Conservation (phyloP, 2,888 invertebrate genomes). For the Eristalis intricaria region DNA sequence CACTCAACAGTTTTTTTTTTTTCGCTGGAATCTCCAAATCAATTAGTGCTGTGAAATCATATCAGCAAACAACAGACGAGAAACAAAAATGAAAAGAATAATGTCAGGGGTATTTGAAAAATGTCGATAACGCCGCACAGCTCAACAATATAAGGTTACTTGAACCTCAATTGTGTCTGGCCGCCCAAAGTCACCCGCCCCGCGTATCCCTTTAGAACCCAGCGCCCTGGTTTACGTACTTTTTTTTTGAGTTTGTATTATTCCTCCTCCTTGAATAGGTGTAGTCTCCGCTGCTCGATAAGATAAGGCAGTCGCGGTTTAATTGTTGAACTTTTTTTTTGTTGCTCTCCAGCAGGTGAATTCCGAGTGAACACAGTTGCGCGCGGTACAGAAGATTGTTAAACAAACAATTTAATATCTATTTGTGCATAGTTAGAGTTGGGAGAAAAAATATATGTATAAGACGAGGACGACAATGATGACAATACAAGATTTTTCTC, state of each 20-base stretch:
- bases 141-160: constrained; percentile 34
- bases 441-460: constrained; percentile 16
- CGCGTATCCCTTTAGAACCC: background rate
- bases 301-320: constrained; percentile 42
- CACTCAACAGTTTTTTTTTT: constrained; percentile 7
- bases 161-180: constrained; percentile 34
- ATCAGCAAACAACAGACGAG: constrained; percentile 42
- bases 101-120: constrained; percentile 52
- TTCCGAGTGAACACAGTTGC: constrained; percentile 22
- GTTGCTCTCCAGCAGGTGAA: constrained; percentile 39
- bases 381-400: constrained; percentile 40
- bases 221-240: constrained; percentile 17
- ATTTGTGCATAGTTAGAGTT: constrained; percentile 64
- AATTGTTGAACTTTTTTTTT: constrained; percentile 21
- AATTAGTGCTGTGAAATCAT: constrained; percentile 49
- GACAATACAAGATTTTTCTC: constrained; percentile 61
- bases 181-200: background rate
- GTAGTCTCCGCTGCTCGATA: constrained; percentile 35
- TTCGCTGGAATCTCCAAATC: constrained; percentile 47
- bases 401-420: constrained; percentile 65
- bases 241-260: constrained; percentile 4
- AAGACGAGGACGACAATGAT: constrained; percentile 26
- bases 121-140: constrained; percentile 39
- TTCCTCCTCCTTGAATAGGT: constrained; percentile 35
- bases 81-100: constrained; percentile 25